A percentile compares a stretch with the other conserved stretches of the same genome.
Conservation (phyloP, 2,113 vertebrate genomes). For the Rhea pennata region DNA sequence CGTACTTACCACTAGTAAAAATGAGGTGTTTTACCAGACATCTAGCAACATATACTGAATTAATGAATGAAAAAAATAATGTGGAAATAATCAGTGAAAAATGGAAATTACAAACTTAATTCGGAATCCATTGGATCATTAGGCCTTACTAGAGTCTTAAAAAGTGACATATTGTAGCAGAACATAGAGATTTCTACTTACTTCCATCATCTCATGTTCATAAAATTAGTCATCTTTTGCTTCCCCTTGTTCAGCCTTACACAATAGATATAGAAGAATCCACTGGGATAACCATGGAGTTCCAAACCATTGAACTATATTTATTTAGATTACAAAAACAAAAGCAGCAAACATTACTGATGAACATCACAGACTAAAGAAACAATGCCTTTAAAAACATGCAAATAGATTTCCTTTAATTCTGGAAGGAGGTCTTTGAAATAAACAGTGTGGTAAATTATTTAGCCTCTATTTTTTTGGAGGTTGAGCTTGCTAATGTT, state of each 20-base stretch:
- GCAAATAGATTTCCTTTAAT: slow-evolving; percentile 72
- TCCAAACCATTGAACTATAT: slow-evolving; percentile 56
- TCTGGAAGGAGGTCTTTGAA: slow-evolving; percentile 65
- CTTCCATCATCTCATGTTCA: not conserved
- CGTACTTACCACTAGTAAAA: not conserved
- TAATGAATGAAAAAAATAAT: not conserved
- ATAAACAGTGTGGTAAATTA: slow-evolving; percentile 64
- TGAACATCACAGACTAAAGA: slow-evolving; percentile 62
- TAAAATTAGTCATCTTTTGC: slow-evolving; percentile 60
- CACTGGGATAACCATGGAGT: slow-evolving; percentile 25
- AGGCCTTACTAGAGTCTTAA: not conserved
- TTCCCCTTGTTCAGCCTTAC: slow-evolving; percentile 38
- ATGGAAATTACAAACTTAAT: not conserved
- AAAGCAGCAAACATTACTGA: slow-evolving; percentile 55
- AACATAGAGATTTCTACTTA: slow-evolving; percentile 10
- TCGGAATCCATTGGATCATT: not conserved
- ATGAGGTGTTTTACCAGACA: not conserved
- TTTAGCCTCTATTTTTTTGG: slow-evolving; percentile 67
- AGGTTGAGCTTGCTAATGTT: slow-evolving; percentile 49
- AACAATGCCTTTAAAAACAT: slow-evolving; percentile 70
- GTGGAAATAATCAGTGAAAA: not conserved
- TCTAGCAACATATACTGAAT: not conserved
- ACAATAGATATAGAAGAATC: slow-evolving; percentile 57
- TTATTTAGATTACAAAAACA: slow-evolving; percentile 63
- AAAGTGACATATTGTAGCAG: not conserved